phyloP scores from a whole-genome alignment of 2,113 vertebrate genomes.

The Sarotherodon lohbergeri region DNA sequence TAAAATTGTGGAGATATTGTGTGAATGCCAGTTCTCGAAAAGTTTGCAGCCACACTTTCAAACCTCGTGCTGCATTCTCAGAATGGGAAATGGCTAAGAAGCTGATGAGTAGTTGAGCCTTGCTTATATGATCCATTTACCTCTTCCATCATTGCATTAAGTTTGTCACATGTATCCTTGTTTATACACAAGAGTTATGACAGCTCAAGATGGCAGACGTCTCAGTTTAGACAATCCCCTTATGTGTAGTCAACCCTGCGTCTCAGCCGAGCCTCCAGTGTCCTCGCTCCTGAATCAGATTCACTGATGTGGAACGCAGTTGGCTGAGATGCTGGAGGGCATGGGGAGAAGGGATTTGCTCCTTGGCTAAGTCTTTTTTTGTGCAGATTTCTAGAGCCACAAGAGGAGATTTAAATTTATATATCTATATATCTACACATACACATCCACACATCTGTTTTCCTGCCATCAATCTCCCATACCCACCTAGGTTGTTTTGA shows the following conservation, averaged over 20 bases:
- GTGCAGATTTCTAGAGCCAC: conserved; percentile 13
- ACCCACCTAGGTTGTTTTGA: conserved; percentile 61
- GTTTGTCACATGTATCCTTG: conserved; percentile 52
- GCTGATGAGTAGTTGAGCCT: conserved; percentile 3
- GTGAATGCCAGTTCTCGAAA: background rate
- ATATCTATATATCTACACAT: background rate
- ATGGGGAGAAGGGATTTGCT: conserved; percentile 59
- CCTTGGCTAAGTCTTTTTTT: conserved; percentile 39
- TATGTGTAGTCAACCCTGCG: conserved; percentile 49
- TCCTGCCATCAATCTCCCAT: conserved; percentile 53
- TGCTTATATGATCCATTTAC: conserved; percentile 9
- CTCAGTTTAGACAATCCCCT: conserved; percentile 61
- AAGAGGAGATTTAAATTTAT: conserved; percentile 35
- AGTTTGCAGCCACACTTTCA: background rate
- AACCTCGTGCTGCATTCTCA: background rate
- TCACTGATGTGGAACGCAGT: conserved; percentile 60
- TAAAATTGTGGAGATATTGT: background rate
- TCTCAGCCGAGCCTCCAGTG: conserved; percentile 45
- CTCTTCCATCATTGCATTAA: conserved; percentile 62
- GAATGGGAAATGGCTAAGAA: background rate
- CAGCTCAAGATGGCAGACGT: conserved; percentile 62
- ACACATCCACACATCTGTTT: background rate
- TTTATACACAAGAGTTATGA: conserved; percentile 49
- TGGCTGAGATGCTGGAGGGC: conserved; percentile 47
- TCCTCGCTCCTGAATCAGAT: conserved; percentile 50